Base-by-base conservation (phyloP, 2,888 invertebrate genomes). In the Tetanocera ferruginea region DNA sequence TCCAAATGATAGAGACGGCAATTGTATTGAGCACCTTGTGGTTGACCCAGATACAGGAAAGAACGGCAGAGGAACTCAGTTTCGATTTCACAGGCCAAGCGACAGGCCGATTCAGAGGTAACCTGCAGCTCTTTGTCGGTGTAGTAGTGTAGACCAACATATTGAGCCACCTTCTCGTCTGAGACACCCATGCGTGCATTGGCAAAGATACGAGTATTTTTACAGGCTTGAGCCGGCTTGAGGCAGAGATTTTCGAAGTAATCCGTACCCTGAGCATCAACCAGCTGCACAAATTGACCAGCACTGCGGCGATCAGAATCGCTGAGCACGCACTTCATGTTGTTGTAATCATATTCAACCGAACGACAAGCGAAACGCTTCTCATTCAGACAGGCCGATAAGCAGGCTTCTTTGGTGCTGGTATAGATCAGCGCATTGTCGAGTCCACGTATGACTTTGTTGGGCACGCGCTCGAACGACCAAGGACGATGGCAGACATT, bases 381-480 rank as follows among this genome's bases (percentile, higher is more conserved):
- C 93, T 98, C 97, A 88, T 97, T 97, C 75, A 97, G 91, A 88
- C 97, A 98, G 57, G 97, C 96, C 34, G 97, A 96, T 37, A 97
- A 91, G 87, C 97, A 98, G 79, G 97, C 96, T 91, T 97, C 97
- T 90, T 97, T 97, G 78, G 97, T 97, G 69, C 97, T 96, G 1
- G 97, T 96, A 90, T 97, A 97, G 89, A 97, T 96, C 80, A 97
- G 92, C 52, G 97, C 96, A 87, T 97, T 97, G 91, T 97, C 97
- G 85, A 96, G 91, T 0, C 97, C 97, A 55, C 96, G 93, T 78
- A 97, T 94, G 90, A 97, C 95, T 90, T 97, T 97, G 89, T 97
- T 97, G 4, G 97, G 97, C 60, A 97, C 96, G 67, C 97, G 92
- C 90, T 98, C 97, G 90, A 98, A 97, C 57, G 97, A 93, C 97